Evolutionary conservation across 2,113 vertebrate genomes (phyloP).

Genomic region (Cygnus buccinator): DNA sequence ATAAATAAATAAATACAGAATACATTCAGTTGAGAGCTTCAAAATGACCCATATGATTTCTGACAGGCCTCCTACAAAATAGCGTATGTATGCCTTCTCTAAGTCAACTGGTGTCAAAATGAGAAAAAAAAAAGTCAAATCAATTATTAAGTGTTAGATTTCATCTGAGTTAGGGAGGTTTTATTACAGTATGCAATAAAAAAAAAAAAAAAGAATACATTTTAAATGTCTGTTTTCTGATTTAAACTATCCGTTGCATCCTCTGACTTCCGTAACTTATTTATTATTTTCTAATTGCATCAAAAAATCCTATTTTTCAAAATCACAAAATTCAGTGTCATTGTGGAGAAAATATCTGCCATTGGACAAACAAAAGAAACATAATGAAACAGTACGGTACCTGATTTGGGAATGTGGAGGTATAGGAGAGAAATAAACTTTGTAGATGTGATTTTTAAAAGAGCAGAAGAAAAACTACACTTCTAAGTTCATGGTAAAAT

Average conservation of each 20-base stretch:
- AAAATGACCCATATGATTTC: not conserved
- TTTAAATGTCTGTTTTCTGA: not conserved
- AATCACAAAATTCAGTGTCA: not conserved
- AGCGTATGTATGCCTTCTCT: not conserved
- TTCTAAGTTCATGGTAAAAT: not conserved
- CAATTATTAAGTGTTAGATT: not conserved
- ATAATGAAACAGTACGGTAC: not conserved
- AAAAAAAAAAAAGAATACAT: not conserved
- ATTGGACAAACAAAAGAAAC: not conserved
- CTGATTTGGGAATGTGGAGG: not conserved
- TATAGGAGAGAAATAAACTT: not conserved
- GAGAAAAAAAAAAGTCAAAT: not conserved
- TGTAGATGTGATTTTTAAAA: not conserved
- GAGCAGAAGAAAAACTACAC: accelerated
- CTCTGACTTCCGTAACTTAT: not conserved
- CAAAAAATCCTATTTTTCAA: not conserved
- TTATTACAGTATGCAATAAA: not conserved
- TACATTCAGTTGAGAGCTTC: not conserved
- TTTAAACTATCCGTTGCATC: not conserved
- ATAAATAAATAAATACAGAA: not conserved
- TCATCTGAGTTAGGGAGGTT: not conserved
- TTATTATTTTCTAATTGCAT: not conserved
- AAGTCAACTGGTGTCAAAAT: not conserved
- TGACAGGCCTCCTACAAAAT: not conserved
- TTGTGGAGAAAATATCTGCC: not conserved